Percentiles rank a stretch among this genome's conserved stretches.
These are phyloP conservation scores for Ptychoptera contaminata DNA, from an alignment of 2,888 invertebrate species.

Conservation along the genomic window DNA sequence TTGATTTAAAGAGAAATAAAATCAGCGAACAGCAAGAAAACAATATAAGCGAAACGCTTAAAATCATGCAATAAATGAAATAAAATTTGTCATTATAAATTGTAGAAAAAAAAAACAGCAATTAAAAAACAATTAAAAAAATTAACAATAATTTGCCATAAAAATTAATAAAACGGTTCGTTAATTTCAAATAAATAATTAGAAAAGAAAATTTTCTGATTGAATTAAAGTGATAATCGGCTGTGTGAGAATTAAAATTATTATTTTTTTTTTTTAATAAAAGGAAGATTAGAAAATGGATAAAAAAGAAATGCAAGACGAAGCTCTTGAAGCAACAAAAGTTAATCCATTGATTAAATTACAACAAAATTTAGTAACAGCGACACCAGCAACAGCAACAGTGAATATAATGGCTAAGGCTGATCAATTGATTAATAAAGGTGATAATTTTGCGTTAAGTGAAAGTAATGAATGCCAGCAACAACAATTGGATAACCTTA, in stretches of 20 bases:
- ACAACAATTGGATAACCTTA: no score
- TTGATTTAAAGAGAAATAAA: no score
- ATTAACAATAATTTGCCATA: neutral
- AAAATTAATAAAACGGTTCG: neutral
- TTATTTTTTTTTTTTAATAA: neutral
- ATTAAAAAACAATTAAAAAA: neutral
- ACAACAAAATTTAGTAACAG: conserved; percentile 2
- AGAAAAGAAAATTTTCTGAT: conserved; percentile 2
- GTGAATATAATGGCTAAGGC: no score
- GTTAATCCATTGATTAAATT: neutral
- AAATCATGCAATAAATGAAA: neutral
- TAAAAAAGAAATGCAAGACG: no score
- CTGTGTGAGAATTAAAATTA: neutral
- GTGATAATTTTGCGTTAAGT: no score
- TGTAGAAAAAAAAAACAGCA: neutral
- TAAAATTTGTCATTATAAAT: conserved; percentile 1
- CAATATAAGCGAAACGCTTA: no score
- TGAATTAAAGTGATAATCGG: conserved; percentile 4
- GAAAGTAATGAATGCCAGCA: no score
- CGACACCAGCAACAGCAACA: no score
- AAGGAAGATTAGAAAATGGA: neutral
- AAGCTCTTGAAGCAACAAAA: neutral
- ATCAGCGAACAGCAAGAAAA: no score
- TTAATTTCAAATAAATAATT: conserved; percentile 1
- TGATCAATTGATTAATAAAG: no score